These are phyloP conservation scores for Perodicticus potto DNA, from an alignment of 2,797 vertebrate species.

Conservation along the genomic window DNA sequence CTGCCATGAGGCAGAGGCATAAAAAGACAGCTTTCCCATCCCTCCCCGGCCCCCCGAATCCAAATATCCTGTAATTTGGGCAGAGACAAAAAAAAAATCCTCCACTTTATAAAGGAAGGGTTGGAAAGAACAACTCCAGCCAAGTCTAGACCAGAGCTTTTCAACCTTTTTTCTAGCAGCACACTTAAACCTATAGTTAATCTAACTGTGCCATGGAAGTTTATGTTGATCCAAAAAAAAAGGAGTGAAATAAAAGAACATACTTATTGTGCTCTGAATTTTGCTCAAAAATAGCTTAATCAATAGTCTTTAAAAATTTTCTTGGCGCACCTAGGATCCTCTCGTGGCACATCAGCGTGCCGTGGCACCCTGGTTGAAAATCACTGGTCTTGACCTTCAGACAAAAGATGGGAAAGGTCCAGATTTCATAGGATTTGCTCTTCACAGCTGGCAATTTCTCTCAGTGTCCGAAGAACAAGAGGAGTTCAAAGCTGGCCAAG, in stretches of 20 bases:
- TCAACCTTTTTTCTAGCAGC: too few relatives aligned
- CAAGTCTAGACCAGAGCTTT: too few relatives aligned
- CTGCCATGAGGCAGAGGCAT: background rate
- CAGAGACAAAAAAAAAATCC: background rate
- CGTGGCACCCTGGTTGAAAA: too few relatives aligned
- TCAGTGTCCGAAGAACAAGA: background rate
- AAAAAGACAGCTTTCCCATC: background rate
- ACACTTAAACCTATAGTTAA: too few relatives aligned
- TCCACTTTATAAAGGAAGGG: background rate
- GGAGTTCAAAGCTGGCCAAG: background rate
- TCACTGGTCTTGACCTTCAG: background rate
- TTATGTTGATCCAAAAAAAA: too few relatives aligned
- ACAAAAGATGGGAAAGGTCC: background rate
- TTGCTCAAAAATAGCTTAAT: too few relatives aligned
- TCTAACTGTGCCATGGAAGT: too few relatives aligned
- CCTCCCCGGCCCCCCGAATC: background rate
- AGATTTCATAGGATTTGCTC: background rate
- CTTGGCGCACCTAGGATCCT: too few relatives aligned
- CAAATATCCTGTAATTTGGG: background rate
- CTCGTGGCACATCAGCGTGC: too few relatives aligned
- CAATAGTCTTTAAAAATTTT: too few relatives aligned
- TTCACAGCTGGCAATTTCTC: background rate
- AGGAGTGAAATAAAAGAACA: too few relatives aligned
- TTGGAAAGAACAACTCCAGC: background rate
- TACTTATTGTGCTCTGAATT: too few relatives aligned